Conservation (phyloP, 2,113 vertebrate genomes). For the Papio anubis region DNA sequence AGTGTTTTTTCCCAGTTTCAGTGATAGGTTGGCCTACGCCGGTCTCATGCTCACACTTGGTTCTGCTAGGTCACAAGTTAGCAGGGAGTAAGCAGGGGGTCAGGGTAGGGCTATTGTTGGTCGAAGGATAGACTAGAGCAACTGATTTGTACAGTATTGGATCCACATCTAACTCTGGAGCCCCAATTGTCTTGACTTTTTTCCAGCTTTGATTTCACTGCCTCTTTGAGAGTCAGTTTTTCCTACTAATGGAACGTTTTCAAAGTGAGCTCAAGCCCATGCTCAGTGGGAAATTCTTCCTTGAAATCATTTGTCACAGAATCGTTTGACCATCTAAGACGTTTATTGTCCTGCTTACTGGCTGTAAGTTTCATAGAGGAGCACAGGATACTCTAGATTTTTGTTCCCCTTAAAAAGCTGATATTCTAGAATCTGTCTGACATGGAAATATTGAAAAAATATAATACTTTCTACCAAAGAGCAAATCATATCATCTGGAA, state of each 20-base stretch:
- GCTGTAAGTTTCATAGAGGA: neutral
- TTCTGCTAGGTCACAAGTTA: neutral
- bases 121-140: neutral
- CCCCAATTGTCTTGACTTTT: neutral
- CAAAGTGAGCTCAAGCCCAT: neutral
- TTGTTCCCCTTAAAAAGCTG: neutral
- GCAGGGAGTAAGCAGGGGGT: neutral
- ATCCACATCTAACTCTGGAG: neutral
- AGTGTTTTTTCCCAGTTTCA: neutral
- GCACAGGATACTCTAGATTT: neutral
- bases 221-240: neutral
- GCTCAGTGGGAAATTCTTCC: neutral
- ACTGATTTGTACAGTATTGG: neutral
- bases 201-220: neutral
- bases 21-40: neutral
- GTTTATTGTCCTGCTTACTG: neutral
- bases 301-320: neutral
- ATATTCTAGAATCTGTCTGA: neutral
- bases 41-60: neutral
- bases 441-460: neutral
- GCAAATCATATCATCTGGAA: neutral
- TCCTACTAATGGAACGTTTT: neutral
- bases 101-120: neutral
- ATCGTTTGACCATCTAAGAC: neutral
- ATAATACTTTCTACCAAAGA: neutral